Base-by-base conservation (phyloP, 2,888 invertebrate species). In the Drosophila suboccidentalis region DNA sequence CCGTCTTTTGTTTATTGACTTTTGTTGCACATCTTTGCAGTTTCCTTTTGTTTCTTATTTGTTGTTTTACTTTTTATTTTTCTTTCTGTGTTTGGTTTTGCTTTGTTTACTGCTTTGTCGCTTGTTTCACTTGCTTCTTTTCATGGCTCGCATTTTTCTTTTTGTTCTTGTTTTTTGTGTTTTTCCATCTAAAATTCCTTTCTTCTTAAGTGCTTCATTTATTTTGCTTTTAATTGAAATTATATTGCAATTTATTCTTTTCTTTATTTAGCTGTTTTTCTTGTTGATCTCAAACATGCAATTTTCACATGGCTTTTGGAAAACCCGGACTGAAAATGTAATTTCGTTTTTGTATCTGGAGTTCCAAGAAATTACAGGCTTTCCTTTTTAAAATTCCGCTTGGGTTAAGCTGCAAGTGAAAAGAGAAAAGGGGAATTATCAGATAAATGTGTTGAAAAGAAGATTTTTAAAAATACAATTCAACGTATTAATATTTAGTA, bases 201-300 rank as follows among this genome's bases (percentile, higher is more conserved):
- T 91, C 90, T 90, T 91, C 90, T 91, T 87, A 80, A 80, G 55
- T 80, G 44, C 66, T 60, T 72, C 65, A 62, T 76, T 84, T 78
- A 71, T 38, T 38, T n/a, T 38, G 5, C 32, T 51, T 60, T 60
- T 53, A 47, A 1, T 73, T 75, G 6, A 78, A 81, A 76, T 78
- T 36, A 80, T 69, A 69, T 57, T 64, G 49, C 43, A 68, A 59
- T 72, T 22, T 60, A n/a, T 4, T 51, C 26, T 44, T 57, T 49
- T 49, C 55, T 36, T 61, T 22, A 44, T 32, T 61, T 68, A 62
- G 38, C 17, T 38, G 11, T 8, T 39, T 58, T 32, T 13, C 32
- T 13, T 26, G 44, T 57, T 34, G 43, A n/a, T 44, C 32, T 36
- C 34, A 44, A 44, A 57, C 69, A 46, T 62, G 17, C 13, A 43